Base-by-base conservation (phyloP, 2,113 vertebrate species). In the Peromyscus californicus region DNA sequence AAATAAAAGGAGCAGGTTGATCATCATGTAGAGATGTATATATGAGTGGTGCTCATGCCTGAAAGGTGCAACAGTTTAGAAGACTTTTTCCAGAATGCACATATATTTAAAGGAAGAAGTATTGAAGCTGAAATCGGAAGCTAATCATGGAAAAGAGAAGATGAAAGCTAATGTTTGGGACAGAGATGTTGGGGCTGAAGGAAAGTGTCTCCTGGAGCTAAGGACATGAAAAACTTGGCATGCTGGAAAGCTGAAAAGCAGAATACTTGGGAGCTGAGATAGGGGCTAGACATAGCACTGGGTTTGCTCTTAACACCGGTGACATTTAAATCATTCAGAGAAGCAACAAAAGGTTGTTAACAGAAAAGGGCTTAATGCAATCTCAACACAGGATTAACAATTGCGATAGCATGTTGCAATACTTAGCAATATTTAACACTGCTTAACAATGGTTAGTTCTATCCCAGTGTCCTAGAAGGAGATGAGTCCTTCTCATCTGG, bases 151-250 rank as follows among this genome's bases (percentile, higher is more conserved):
- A 15, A 89, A n/a, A 12, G 22, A 59, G 0, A 36, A 69, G 26
- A 26, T 59, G 3, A 84, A 6, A 7, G 5, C 2, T 51, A 12
- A 12, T 26, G 1, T 0, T 39, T 2, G 5, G 12, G 17, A 22
- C 2, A 8, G 57, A n/a, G 6, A 4, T 26, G 16, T 29, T 5
- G 29, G 75, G 11, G 4, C 13, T 5, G 26, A 79, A 70, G 33
- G 33, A 75, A 94, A 67, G 1, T 16, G 85, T 54, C 17, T 7
- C 0, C 22, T 83, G 9, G 21, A 84, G 13, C 22, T 82, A 51
- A 86, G 45, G 42, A 9, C 61, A 26, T 51, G 79, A 82, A 84
- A 36, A 72, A 0, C 26, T 61, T 33, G 4, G 17, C 8, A 26
- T 51, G 17, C 29, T 87, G 19, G 75, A 54, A 65, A 3, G 29